These are phyloP conservation scores for Tetanocera ferruginea DNA, from an alignment of 2,888 invertebrate genomes.

Conservation along the genomic window DNA sequence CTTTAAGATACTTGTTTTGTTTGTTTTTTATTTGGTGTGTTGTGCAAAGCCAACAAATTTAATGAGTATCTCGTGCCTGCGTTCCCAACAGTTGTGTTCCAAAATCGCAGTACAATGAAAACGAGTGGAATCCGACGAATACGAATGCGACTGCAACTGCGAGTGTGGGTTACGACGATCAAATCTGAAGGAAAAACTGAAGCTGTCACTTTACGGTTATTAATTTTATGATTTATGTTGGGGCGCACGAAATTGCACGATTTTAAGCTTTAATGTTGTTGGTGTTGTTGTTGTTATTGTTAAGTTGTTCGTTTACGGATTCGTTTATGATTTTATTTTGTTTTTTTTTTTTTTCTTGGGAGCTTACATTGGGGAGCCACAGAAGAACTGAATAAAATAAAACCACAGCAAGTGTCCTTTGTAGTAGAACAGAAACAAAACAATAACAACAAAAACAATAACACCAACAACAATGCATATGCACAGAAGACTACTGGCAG, in stretches of 20 bases:
- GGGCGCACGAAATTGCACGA: conserved; percentile 57
- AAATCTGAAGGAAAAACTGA: conserved; percentile 52
- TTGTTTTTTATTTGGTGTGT: neutral
- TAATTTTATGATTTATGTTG: conserved; percentile 70
- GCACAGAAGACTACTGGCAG: conserved; percentile 10
- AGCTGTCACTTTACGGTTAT: conserved; percentile 68
- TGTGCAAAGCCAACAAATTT: neutral
- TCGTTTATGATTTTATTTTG: conserved; percentile 44
- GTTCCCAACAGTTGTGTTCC: neutral
- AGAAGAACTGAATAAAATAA: conserved; percentile 8
- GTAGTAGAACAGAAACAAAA: neutral
- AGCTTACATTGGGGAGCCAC: conserved; percentile 37
- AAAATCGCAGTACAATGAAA: neutral
- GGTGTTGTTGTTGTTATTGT: conserved; percentile 41
- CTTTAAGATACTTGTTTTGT: neutral
- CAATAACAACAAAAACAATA: neutral
- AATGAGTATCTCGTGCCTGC: conserved; percentile 28
- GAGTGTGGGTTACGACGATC: neutral
- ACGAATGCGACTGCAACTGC: conserved; percentile 15
- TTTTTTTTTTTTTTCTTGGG: too few relatives aligned
- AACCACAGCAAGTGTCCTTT: conserved; percentile 28
- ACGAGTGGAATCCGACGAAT: conserved; percentile 7
- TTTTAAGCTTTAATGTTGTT: conserved; percentile 48
- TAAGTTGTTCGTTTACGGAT: conserved; percentile 58
- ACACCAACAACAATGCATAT: neutral